phyloP scores from a whole-genome alignment of 2,888 invertebrate genomes.

The Caenorhabditis doughertyi region DNA sequence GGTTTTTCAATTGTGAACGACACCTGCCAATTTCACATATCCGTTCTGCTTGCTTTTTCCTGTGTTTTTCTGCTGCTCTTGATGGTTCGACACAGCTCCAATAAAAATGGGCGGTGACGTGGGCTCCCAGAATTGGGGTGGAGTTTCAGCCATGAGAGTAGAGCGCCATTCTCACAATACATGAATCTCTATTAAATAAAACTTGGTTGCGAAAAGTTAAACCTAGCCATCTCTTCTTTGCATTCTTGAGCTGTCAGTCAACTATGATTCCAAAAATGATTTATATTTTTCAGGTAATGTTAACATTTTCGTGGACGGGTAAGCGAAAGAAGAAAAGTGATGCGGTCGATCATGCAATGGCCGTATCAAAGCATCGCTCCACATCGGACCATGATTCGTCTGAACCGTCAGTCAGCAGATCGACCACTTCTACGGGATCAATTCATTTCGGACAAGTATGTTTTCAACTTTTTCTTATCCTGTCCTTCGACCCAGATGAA shows the following conservation, averaged over 20 bases:
- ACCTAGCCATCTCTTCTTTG: no score
- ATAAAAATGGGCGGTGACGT: conserved; percentile 3
- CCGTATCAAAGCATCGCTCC: conserved; percentile 44
- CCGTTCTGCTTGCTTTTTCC: conserved; percentile 37
- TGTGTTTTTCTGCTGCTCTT: conserved; percentile 6
- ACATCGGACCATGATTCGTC: conserved; percentile 49
- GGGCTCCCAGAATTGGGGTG: neutral
- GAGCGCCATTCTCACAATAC: no score
- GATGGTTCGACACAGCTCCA: conserved; percentile 3
- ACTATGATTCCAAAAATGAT: neutral
- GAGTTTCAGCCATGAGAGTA: neutral
- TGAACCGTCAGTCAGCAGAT: conserved; percentile 57
- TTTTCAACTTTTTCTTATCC: no score
- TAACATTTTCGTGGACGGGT: conserved; percentile 63
- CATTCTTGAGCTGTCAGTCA: no score
- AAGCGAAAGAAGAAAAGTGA: conserved; percentile 61
- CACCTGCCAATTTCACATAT: conserved; percentile 58
- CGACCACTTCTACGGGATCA: conserved; percentile 52
- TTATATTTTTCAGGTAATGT: conserved; percentile 49
- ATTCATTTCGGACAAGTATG: conserved; percentile 57
- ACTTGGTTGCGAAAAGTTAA: no score
- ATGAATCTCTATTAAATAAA: no score
- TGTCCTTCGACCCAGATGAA: conserved; percentile 13
- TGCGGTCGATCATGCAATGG: conserved; percentile 46
- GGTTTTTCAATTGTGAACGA: conserved; percentile 52